Evolutionary conservation across 64 coral and sea anemone species (phyloP), one percentile per base, ranked within the genome.

Genomic region (Actinia equina): DNA sequence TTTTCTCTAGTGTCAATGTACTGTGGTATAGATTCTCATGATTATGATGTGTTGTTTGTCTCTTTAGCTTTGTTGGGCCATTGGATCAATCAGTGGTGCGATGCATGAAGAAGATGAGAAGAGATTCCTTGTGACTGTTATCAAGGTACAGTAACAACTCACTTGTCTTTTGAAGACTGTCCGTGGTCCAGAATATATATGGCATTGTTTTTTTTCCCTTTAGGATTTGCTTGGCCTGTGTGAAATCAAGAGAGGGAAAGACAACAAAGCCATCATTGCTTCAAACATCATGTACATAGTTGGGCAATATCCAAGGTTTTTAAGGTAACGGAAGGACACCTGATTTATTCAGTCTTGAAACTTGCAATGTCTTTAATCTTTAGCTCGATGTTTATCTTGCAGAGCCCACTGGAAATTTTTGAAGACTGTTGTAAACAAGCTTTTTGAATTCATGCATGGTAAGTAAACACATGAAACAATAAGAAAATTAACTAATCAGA

Each of bases 371-470:
- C 51, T 80, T 43, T 80, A 8, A 43, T 11, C 11, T 80, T 49
- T 17, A 4, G 42, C 37, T 80, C 51, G 0, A 44, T 15, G 13
- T 15, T 17, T 20, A 20, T 53, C 19, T 59, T 3, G 64, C 4
- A 98, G 96, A 74, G 96, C 96, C 6, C 96, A 98, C 58, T 98
- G 96, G 96, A 98, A 98, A 45, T 98, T 98, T 82, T 59, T 98
- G 45, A 98, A 98, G 82, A 98, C 96, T 46, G 96, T 98, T 62
- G 96, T 98, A 52, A 98, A 98, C 74, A 98, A 98, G 54, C 92
- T 98, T 16, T 98, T 98, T 90, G 96, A 98, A 82, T 98, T 98
- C 59, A 98, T 98, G 96, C 96, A 98, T 83, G 96, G 96, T 98
- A 88, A 54, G 96, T 27, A 20, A n/a, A 12, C 37, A 41, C 46